Evolutionary conservation across 2,797 vertebrate species (phyloP).

Genomic region (Centroberyx gerrardi): DNA sequence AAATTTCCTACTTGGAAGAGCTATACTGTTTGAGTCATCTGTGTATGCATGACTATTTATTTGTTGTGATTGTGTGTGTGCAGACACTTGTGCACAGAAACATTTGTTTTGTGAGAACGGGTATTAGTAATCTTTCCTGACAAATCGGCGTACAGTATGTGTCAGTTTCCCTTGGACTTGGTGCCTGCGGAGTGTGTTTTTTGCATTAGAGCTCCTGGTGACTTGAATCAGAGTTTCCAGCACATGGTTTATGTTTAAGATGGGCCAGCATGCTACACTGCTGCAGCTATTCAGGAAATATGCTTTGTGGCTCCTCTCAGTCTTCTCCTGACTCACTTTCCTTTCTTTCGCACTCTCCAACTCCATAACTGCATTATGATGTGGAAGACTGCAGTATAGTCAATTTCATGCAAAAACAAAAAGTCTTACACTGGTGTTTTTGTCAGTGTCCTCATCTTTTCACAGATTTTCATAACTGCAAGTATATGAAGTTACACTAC

Average conservation of each 20-base stretch:
- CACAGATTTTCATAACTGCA: neutral
- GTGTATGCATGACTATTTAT: neutral
- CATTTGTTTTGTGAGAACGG: neutral
- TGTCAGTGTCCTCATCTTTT: neutral
- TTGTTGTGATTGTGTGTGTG: neutral
- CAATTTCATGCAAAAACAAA: conserved; percentile 7
- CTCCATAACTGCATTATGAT: conserved; percentile 19
- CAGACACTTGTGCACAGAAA: neutral
- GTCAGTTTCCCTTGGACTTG: conserved; percentile 24
- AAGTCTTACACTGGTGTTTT: neutral
- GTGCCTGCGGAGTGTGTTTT: conserved; percentile 60
- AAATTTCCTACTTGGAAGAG: conserved; percentile 42
- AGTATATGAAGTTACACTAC: neutral
- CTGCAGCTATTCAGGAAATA: conserved; percentile 63
- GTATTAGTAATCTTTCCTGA: conserved; percentile 1
- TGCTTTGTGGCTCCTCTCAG: conserved; percentile 58
- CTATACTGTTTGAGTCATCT: neutral
- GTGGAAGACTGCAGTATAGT: conserved; percentile 19
- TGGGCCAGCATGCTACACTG: conserved; percentile 58
- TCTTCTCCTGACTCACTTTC: conserved; percentile 37
- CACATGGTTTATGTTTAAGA: conserved; percentile 77
- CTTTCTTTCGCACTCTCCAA: conserved; percentile 26
- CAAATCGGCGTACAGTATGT: neutral
- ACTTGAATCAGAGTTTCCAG: conserved; percentile 81
- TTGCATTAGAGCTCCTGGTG: conserved; percentile 63